These are phyloP conservation scores for Eupithecia subumbrata DNA, from an alignment of 2,888 invertebrate species.

Conservation along the genomic window DNA sequence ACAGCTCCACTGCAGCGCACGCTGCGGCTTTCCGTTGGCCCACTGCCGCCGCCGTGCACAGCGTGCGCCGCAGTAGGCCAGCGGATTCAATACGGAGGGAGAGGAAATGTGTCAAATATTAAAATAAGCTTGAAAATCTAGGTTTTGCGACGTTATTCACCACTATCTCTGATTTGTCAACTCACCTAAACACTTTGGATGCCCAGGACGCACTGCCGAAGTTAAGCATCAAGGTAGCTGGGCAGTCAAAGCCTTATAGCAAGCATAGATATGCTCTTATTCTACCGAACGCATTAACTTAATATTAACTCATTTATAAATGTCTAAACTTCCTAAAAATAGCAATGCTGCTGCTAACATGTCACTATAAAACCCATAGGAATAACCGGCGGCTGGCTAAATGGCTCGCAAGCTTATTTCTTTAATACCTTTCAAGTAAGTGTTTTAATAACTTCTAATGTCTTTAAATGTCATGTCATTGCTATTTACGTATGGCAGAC, in stretches of 20 bases:
- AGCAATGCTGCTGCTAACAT: not conserved
- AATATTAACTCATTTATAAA: not conserved
- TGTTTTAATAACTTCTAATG: not conserved
- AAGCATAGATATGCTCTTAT: not conserved
- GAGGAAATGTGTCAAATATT: not conserved
- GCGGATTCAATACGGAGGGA: not conserved
- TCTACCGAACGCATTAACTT: not conserved
- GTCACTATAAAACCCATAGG: not conserved
- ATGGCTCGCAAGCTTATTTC: not conserved
- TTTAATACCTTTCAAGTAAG: not conserved
- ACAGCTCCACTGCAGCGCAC: too few species aligned
- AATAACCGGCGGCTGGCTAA: not conserved
- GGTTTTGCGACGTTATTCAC: not conserved
- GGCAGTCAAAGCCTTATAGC: too few species aligned
- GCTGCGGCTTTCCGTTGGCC: too few species aligned
- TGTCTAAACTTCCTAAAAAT: not conserved
- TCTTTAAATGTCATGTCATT: not conserved
- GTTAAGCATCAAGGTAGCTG: too few species aligned
- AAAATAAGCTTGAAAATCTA: not conserved
- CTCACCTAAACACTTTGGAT: too few species aligned
- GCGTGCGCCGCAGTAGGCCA: too few species aligned
- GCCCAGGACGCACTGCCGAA: too few species aligned
- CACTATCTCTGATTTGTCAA: not conserved
- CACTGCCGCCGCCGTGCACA: too few species aligned
- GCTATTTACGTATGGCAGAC: not conserved